Conservation (phyloP, 2,113 vertebrate genomes). For the mouse (Mus musculus) region DNA sequence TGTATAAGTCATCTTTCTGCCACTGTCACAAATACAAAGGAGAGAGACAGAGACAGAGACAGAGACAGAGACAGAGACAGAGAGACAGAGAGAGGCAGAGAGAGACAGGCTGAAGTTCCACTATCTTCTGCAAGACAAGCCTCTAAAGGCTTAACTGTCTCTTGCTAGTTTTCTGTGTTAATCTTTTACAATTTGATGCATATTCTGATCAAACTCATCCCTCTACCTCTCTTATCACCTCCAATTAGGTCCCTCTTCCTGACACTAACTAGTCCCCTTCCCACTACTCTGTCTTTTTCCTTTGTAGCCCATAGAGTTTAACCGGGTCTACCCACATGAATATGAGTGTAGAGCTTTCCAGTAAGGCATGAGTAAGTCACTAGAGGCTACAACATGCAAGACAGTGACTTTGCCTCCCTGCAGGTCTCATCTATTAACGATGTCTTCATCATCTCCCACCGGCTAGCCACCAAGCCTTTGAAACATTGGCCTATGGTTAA, state of each 20-base stretch:
- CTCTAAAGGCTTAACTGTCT: neutral
- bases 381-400: no score
- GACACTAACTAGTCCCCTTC: neutral
- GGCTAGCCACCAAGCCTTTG: neutral
- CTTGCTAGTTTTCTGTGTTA: neutral
- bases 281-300: no score
- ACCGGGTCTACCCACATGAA: neutral
- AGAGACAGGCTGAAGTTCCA: neutral
- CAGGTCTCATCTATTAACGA: neutral
- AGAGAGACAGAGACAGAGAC: neutral
- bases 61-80: neutral
- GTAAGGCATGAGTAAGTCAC: neutral
- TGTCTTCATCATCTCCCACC: neutral
- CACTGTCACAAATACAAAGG: neutral
- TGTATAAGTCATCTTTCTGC: neutral
- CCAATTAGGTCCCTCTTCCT: neutral
- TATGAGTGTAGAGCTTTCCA: no score
- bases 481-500: neutral
- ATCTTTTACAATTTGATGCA: neutral
- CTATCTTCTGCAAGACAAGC: neutral
- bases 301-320: neutral
- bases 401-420: no score
- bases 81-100: neutral
- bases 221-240: neutral
- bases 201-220: neutral